A percentile compares a stretch with the other conserved stretches of the same genome.
Conservation (phyloP, 2,888 invertebrate species). For the Drosophila kuntzei region DNA sequence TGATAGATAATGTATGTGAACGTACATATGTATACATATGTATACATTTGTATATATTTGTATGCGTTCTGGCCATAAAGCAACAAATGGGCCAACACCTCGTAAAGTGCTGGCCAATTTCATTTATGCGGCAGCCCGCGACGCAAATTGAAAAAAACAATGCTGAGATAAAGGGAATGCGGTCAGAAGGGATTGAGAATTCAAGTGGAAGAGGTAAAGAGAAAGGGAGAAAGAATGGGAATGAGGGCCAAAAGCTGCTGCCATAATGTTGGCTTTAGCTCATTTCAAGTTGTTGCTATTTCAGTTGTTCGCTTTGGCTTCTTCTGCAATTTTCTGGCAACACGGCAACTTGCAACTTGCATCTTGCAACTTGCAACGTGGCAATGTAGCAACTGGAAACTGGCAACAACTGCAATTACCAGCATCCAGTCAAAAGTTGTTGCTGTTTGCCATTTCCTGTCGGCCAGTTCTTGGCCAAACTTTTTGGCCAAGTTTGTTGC, state of each 20-base stretch:
- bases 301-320: conserved; percentile 20
- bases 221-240: neutral
- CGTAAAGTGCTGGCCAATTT: conserved; percentile 62
- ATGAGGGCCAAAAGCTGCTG: conserved; percentile 8
- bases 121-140: conserved; percentile 49
- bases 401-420: conserved; percentile 48
- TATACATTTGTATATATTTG: conserved; percentile 4
- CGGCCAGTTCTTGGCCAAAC: conserved; percentile 38
- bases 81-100: conserved; percentile 51
- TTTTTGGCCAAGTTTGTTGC: conserved; percentile 40
- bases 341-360: conserved; percentile 12
- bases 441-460: conserved; percentile 42
- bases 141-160: conserved; percentile 42
- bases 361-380: conserved; percentile 9
- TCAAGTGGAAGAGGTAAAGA: conserved; percentile 7
- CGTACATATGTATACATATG: conserved; percentile 1
- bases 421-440: conserved; percentile 36
- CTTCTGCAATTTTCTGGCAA: conserved; percentile 31
- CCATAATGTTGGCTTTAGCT: conserved; percentile 44
- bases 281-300: conserved; percentile 40
- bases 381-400: conserved; percentile 22
- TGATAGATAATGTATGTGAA: conserved; percentile 23
- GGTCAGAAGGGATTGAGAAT: conserved; percentile 32
- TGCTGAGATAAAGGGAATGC: conserved; percentile 5
- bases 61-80: conserved; percentile 17